Conservation (phyloP, 2,888 invertebrate genomes). For the Chymomyza procnemis region DNA sequence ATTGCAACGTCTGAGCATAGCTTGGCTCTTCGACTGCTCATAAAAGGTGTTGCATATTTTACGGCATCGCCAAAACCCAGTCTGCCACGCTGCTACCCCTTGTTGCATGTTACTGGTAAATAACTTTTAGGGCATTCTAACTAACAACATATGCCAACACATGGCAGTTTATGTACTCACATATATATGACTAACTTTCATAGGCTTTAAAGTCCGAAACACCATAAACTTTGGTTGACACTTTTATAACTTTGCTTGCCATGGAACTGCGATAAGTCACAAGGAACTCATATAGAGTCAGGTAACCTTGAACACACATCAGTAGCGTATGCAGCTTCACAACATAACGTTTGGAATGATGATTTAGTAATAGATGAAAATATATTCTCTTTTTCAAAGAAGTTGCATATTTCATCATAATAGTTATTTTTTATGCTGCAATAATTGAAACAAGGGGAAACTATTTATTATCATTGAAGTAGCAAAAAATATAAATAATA, state of each 20-base stretch:
- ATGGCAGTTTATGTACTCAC: neutral
- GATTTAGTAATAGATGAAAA: too few species aligned
- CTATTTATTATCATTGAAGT: too few species aligned
- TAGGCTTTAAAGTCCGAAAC: conserved; percentile 41
- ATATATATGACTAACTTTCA: conserved; percentile 8
- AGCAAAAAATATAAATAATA: too few species aligned
- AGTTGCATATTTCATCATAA: too few species aligned
- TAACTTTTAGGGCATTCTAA: conserved; percentile 27
- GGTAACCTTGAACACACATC: neutral
- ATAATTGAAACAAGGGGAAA: too few species aligned
- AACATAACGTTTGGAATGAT: too few species aligned
- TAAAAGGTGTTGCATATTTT: conserved; percentile 57
- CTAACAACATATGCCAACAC: neutral
- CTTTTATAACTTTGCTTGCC: conserved; percentile 52
- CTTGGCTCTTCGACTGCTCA: conserved; percentile 4
- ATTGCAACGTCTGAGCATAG: conserved; percentile 4
- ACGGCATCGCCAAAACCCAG: conserved; percentile 23
- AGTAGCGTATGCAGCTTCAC: too few species aligned
- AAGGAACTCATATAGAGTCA: neutral
- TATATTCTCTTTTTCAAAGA: too few species aligned
- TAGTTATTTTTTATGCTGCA: too few species aligned
- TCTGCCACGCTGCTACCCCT: neutral
- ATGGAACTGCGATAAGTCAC: neutral
- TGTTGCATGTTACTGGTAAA: conserved; percentile 27
- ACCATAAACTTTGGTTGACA: conserved; percentile 58